Percentiles rank a stretch among this genome's conserved stretches.
Conservation (phyloP, 1,140 invertebrate genomes). For the Archivesica marissinica region DNA sequence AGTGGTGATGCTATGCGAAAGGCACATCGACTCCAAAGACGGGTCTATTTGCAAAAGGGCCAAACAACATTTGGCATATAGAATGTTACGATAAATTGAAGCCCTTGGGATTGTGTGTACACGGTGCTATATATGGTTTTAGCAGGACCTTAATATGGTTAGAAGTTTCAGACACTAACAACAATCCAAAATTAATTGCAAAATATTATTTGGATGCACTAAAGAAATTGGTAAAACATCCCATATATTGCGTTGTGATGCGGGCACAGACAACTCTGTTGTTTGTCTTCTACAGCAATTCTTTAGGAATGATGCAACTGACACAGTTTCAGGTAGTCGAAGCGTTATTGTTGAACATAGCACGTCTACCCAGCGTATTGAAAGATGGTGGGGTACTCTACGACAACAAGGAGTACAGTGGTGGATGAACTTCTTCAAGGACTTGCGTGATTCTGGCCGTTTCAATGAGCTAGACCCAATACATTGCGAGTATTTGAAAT, state of each 20-base stretch:
- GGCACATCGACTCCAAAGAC: constrained; percentile 19
- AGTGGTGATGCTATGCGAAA: neutral
- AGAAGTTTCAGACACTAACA: constrained; percentile 32
- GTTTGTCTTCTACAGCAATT: constrained; percentile 29
- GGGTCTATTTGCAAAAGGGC: constrained; percentile 22
- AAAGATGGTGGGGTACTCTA: neutral
- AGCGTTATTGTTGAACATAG: constrained; percentile 31
- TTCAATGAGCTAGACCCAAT: too few relatives aligned
- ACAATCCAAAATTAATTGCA: constrained; percentile 25
- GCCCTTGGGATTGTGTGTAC: constrained; percentile 37
- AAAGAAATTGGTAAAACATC: constrained; percentile 7
- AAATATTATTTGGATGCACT: constrained; percentile 41
- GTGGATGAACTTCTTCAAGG: constrained; percentile 33
- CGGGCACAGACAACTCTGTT: constrained; percentile 34
- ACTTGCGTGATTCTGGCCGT: constrained; percentile 18
- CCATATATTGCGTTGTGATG: constrained; percentile 7
- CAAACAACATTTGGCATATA: constrained; percentile 21
- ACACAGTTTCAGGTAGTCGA: neutral
- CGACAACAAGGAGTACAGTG: constrained; percentile 38
- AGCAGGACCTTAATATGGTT: constrained; percentile 37
- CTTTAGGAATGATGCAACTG: constrained; percentile 31
- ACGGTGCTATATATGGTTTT: constrained; percentile 32
- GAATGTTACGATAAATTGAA: constrained; percentile 41
- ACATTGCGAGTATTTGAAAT: too few relatives aligned
- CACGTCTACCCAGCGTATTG: constrained; percentile 9